Conservation (phyloP, 2,113 vertebrate genomes). For the Xiphophorus maculatus region DNA sequence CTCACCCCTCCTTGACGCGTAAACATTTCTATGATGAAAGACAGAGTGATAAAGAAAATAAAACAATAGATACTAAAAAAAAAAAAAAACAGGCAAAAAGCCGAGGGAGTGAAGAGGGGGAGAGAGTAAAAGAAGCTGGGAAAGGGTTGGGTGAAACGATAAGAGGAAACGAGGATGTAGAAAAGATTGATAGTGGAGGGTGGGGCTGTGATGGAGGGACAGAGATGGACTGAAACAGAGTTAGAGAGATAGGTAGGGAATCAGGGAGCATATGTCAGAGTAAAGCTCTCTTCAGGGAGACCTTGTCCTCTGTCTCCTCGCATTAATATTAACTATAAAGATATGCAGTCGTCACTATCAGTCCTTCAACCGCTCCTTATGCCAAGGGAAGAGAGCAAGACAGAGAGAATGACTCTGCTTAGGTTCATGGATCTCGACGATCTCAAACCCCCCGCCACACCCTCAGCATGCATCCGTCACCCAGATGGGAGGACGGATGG, state of each 20-base stretch:
- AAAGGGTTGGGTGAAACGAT: slow-evolving; percentile 13
- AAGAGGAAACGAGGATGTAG: slow-evolving; percentile 29
- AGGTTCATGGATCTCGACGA: slow-evolving; percentile 76
- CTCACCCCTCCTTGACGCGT: slow-evolving; percentile 2
- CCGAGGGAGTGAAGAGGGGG: background rate
- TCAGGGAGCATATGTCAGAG: slow-evolving; percentile 69
- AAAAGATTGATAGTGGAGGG: slow-evolving; percentile 31
- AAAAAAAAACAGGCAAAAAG: slow-evolving; percentile 1
- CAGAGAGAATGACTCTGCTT: slow-evolving; percentile 47
- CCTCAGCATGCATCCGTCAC: slow-evolving; percentile 73
- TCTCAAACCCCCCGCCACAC: slow-evolving; percentile 55
- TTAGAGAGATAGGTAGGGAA: slow-evolving; percentile 53
- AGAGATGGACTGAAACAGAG: slow-evolving; percentile 42
- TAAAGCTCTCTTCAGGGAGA: slow-evolving; percentile 68
- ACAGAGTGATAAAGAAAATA: slow-evolving; percentile 12
- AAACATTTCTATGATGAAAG: slow-evolving; percentile 9
- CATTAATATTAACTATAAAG: slow-evolving; percentile 75
- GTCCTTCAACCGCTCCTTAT: slow-evolving; percentile 66
- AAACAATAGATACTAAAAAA: background rate
- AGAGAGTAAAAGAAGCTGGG: background rate
- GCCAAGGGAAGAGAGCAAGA: slow-evolving; percentile 36
- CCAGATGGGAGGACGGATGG: slow-evolving; percentile 68
- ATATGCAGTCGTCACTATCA: slow-evolving; percentile 65
- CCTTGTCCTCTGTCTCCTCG: slow-evolving; percentile 71
- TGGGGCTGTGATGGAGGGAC: background rate